These are phyloP conservation scores for Zophobas atratus DNA, from an alignment of 1,140 invertebrate genomes.

Conservation along the genomic window DNA sequence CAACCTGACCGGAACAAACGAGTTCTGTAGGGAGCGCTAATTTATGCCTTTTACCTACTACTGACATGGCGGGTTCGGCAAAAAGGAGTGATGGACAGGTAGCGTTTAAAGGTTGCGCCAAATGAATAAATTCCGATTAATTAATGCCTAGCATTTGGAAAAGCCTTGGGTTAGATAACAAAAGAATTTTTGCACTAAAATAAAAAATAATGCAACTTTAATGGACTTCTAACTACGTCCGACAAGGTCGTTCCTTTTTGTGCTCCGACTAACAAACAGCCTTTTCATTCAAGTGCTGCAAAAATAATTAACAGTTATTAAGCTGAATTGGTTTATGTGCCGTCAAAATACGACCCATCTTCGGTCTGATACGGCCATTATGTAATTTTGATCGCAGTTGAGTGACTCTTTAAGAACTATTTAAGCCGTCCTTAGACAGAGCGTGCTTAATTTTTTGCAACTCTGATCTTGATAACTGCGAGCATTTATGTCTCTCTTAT, in stretches of 20 bases:
- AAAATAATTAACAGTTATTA: slow-evolving; percentile 27
- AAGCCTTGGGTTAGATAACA: slow-evolving; percentile 22
- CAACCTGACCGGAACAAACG: not conserved
- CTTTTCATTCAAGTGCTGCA: slow-evolving; percentile 28
- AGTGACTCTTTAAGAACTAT: not conserved
- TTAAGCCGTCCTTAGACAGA: not conserved
- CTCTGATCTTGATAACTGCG: not conserved
- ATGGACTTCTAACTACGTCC: slow-evolving; percentile 22
- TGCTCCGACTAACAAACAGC: slow-evolving; percentile 5
- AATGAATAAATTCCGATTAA: slow-evolving; percentile 13
- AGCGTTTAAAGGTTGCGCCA: not conserved
- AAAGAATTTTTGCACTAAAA: slow-evolving; percentile 32
- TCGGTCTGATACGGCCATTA: slow-evolving; percentile 6
- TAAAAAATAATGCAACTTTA: slow-evolving; percentile 38
- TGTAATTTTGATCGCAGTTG: not conserved
- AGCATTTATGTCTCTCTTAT: not conserved
- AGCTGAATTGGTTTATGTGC: not conserved
- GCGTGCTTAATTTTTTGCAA: slow-evolving; percentile 1
- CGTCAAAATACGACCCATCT: slow-evolving; percentile 9
- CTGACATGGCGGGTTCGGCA: not conserved
- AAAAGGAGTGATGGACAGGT: slow-evolving; percentile 1
- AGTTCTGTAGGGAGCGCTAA: not conserved
- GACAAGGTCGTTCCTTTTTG: slow-evolving; percentile 24
- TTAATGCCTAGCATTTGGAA: not conserved
- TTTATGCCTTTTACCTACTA: not conserved